Base-by-base conservation (phyloP, 2,113 vertebrate genomes). In the Laterallus jamaicensis region DNA sequence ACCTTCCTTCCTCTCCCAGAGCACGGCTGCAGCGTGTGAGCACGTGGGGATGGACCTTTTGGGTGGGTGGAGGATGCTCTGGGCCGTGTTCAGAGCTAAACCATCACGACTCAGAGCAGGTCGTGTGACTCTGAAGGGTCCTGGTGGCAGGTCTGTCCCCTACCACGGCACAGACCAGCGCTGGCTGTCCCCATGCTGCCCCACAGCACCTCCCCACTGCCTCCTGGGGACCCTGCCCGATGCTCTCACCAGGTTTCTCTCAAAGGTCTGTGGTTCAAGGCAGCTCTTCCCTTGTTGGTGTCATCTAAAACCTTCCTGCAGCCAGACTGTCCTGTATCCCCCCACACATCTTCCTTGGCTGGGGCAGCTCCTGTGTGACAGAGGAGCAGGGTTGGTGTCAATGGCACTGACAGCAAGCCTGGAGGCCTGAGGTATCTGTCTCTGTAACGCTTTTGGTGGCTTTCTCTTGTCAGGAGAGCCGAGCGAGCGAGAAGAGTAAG, bases 401-500 rank as follows among this genome's bases (percentile, higher is more conserved):
- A 5, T 8, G 28, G 37, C 24, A 15, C 14, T 7, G 39, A 12
- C 31, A 55, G 54, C 0, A 4, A 59, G 22, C 52, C 21, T 32
- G 62, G 80, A 68, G 69, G 32, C 68, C 2, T 1, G 39, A 52
- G 62, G 29, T 11, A 1, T 10, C 63, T 31, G 14, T 9, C 37
- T 32, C 56, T 49, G 39, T 92, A 91, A 95, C 15, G 1, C 47
- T 42, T 49, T 22, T 15, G 37, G 15, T 82, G 47, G 88, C 95
- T 78, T 86, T 95, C 75, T 95, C 90, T 89, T 63, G 17, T 47
- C 87, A 98, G 98, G 98, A 98, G 85, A 97, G 92, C 96, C 95
- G 95, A n/a, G 64, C 35, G 87, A 91, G 44, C 1, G 95, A 97
- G 81, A 95, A 82, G 84, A 97, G 91, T 35, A 90, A 97, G 7